phyloP scores from a whole-genome alignment of 2,113 vertebrate species.

The Physeter macrocephalus region DNA sequence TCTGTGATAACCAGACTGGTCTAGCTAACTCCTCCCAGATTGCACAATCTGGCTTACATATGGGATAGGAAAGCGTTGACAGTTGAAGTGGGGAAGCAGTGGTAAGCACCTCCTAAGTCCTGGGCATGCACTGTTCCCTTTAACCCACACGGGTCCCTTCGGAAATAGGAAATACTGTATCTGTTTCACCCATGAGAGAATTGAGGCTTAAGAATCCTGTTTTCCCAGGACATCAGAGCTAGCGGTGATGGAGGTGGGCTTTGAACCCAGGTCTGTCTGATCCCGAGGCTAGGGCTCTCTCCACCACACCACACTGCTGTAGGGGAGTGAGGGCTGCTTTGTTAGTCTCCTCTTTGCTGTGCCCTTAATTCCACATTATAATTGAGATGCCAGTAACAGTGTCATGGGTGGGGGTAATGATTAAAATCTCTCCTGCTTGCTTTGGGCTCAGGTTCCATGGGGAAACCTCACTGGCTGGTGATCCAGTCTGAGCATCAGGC shows the following conservation, averaged over 20 bases:
- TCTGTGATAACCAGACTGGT: not conserved
- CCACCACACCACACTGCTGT: not conserved
- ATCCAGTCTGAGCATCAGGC: not conserved
- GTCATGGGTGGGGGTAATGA: not conserved
- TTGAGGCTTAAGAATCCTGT: not conserved
- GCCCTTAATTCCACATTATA: not conserved
- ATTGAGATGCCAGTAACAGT: not conserved
- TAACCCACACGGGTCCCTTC: not conserved
- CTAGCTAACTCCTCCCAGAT: not conserved
- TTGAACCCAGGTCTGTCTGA: not conserved
- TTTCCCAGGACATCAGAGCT: not conserved
- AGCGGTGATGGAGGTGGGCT: not conserved
- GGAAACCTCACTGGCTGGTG: not conserved
- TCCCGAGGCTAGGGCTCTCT: rapidly evolving
- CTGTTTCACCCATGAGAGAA: not conserved
- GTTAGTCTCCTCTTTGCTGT: not conserved
- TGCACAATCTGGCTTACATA: not conserved
- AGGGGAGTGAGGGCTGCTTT: not conserved
- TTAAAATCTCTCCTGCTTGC: not conserved
- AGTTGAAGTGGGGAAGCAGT: not conserved
- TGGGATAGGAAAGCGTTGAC: not conserved
- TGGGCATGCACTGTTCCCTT: rapidly evolving
- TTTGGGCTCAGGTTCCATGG: not conserved
- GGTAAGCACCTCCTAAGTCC: not conserved
- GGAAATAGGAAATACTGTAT: not conserved